A percentile compares a stretch with the other conserved stretches of the same genome.
Evolutionary conservation across 2,113 vertebrate genomes (phyloP).

Genomic region (Cercopithecus mona): DNA sequence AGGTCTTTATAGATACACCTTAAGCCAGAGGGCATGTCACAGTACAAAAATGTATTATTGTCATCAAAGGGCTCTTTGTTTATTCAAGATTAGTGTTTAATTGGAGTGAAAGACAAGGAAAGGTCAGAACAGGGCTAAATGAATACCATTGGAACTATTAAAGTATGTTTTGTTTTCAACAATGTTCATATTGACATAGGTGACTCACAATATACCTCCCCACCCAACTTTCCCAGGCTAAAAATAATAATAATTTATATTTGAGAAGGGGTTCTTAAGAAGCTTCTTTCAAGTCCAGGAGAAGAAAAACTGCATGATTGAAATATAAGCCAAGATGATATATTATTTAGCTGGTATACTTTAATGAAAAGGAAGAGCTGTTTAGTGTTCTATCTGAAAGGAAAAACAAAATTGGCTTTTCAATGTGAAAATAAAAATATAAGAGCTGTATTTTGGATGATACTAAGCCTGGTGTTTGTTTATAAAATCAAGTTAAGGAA

Average conservation of each 20-base stretch:
- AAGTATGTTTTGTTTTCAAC: background rate
- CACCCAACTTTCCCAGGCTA: background rate
- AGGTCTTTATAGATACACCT: background rate
- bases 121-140: background rate
- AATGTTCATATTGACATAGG: background rate
- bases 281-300: background rate
- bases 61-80: background rate
- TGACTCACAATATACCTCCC: background rate
- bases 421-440: background rate
- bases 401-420: background rate
- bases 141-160: background rate
- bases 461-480: background rate
- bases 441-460: background rate
- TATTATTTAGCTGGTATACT: background rate
- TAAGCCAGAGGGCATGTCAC: background rate
- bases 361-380: background rate
- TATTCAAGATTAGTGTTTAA: constrained; percentile 7
- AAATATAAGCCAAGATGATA: background rate
- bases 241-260: background rate
- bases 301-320: background rate
- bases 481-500: background rate
- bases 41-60: background rate
- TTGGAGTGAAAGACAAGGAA: background rate
- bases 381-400: background rate
- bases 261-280: background rate